Conservation (phyloP, 2,888 invertebrate genomes). For the Neoitamus cyanurus region DNA sequence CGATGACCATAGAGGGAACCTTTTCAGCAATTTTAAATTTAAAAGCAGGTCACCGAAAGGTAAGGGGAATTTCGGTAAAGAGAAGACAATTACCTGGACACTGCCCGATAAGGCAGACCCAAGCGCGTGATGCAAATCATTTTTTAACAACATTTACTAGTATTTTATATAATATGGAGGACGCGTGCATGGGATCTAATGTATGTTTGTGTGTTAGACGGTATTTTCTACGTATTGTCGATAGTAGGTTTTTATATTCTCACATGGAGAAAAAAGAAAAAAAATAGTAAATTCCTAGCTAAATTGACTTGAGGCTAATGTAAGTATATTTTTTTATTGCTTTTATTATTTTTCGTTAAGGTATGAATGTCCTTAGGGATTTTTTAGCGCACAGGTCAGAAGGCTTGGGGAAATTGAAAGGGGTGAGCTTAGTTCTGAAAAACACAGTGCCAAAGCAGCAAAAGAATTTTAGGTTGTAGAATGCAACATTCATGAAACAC, state of each 20-base stretch:
- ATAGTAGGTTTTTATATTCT: not conserved
- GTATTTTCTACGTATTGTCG: not conserved
- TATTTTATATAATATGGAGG: not conserved
- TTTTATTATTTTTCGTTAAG: not conserved
- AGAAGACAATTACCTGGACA: slow-evolving; percentile 31
- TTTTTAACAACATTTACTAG: not conserved
- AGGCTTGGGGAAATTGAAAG: not conserved
- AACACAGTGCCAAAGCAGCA: no score
- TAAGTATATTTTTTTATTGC: not conserved
- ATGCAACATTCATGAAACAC: no score
- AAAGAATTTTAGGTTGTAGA: no score
- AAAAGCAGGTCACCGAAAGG: not conserved
- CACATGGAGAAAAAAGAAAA: not conserved
- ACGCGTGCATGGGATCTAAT: not conserved
- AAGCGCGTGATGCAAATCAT: not conserved
- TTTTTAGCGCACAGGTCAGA: not conserved
- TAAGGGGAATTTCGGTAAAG: slow-evolving; percentile 3
- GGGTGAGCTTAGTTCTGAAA: not conserved
- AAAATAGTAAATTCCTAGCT: not conserved
- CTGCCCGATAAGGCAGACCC: not conserved
- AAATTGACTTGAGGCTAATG: not conserved
- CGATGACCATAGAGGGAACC: not conserved
- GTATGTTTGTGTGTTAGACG: not conserved
- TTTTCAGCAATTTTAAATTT: slow-evolving; percentile 26
- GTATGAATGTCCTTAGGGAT: not conserved